Conservation (phyloP, 2,113 vertebrate species). For the Callopanchax toddi region DNA sequence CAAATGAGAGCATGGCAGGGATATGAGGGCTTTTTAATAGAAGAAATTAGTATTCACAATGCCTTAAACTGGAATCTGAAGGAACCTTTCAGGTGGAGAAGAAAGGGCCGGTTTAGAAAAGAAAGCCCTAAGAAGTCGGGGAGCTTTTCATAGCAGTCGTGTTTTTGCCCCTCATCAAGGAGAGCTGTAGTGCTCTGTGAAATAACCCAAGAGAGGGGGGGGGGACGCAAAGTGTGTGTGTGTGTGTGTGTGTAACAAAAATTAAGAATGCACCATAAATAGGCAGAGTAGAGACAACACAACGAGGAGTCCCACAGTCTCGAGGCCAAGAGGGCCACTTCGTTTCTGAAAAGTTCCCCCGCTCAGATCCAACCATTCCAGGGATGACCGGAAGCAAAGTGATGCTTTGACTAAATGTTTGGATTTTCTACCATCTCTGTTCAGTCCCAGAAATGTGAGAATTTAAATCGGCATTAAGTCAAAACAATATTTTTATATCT, state of each 20-base stretch:
- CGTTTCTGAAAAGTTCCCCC: slow-evolving; percentile 48
- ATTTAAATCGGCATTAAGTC: slow-evolving; percentile 58
- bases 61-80: slow-evolving; percentile 83
- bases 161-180: slow-evolving; percentile 83
- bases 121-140: slow-evolving; percentile 78
- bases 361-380: slow-evolving; percentile 63
- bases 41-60: slow-evolving; percentile 86
- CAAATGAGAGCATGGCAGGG: slow-evolving; percentile 85
- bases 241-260: slow-evolving; percentile 66
- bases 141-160: slow-evolving; percentile 80
- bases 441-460: slow-evolving; percentile 56
- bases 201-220: slow-evolving; percentile 77
- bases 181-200: slow-evolving; percentile 70
- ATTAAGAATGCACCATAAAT: slow-evolving; percentile 82
- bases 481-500: slow-evolving; percentile 54
- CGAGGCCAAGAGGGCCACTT: slow-evolving; percentile 55
- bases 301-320: slow-evolving; percentile 71
- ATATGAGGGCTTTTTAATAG: slow-evolving; percentile 84
- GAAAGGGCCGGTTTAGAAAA: slow-evolving; percentile 83
- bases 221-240: slow-evolving; percentile 21
- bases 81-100: slow-evolving; percentile 86
- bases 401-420: slow-evolving; percentile 70
- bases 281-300: slow-evolving; percentile 75
- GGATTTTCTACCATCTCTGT: slow-evolving; percentile 38
- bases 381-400: slow-evolving; percentile 70